These are phyloP conservation scores for Syritta pipiens DNA, from an alignment of 2,888 invertebrate species.

Conservation along the genomic window DNA sequence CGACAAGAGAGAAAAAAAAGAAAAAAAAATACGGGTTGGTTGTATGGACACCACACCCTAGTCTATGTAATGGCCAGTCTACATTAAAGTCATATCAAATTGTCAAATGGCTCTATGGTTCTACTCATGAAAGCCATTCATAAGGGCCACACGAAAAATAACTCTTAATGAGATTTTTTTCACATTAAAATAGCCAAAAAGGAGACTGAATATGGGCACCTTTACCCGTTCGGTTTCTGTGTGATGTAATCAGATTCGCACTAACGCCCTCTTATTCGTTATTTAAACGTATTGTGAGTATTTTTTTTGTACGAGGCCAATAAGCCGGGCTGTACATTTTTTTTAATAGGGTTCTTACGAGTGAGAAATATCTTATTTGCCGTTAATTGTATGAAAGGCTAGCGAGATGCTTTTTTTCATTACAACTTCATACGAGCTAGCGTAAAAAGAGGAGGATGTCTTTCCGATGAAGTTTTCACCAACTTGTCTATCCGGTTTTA, in stretches of 20 bases:
- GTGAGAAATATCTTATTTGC: too few species aligned
- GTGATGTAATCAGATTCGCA: constrained; percentile 15
- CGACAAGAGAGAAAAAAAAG: not conserved
- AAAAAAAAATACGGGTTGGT: too few species aligned
- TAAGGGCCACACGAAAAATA: constrained; percentile 12
- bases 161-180: constrained; percentile 22
- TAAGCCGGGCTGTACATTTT: constrained; percentile 11
- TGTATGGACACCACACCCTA: too few species aligned
- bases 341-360: not conserved
- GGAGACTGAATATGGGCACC: not conserved
- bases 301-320: not conserved
- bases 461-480: too few species aligned
- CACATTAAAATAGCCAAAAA: not conserved
- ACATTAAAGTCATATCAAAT: constrained; percentile 25
- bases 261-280: constrained; percentile 7
- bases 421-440: too few species aligned
- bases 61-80: constrained; percentile 1
- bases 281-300: constrained; percentile 17
- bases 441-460: too few species aligned
- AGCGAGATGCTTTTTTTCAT: too few species aligned
- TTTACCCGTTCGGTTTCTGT: not conserved
- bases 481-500: too few species aligned
- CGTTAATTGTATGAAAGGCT: too few species aligned
- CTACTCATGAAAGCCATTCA: constrained; percentile 10
- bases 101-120: constrained; percentile 26